Base-by-base conservation (phyloP, 1,140 invertebrate species). In the Sipha flava region DNA sequence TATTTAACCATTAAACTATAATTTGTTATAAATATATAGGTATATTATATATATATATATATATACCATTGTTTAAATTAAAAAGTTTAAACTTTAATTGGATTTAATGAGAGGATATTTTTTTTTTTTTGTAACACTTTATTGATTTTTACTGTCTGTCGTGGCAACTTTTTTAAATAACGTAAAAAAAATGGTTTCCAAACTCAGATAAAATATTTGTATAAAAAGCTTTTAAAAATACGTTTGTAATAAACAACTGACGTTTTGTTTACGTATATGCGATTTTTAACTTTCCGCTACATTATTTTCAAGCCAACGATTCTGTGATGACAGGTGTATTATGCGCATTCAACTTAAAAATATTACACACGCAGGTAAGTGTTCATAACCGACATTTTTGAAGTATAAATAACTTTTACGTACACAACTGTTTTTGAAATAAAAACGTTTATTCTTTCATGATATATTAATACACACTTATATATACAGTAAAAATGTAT, bases 271-370 rank as follows among this genome's bases (percentile, higher is more conserved):
- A 70, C 37, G 62, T 40, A 23, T 43, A 16, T 40, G 18, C 40
- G 5, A 18, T 68, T 45, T 66, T 66, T 70, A 70, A 70, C 66
- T 47, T 70, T 70, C 66, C 66, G 18, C 66, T 29, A 47, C 66
- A 70, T 70, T 47, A 70, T 70, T 70, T 70, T 70, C 40, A 29
- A 70, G 43, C 23, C 16, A 26, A 26, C 18, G 23, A 23, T 47
- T 70, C 66, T 10, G 7, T 18, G 40, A 29, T 47, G 23, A 47
- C 66, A 70, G 66, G 66, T 70, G 66, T 47, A 47, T 47, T 66
- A 47, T 45, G 40, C 16, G 21, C 23, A 70, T 70, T 70, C n/a
- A 9, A 23, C 47, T 47, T 70, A 45, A 70, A 70, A 70, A 47
- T 70, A 70, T 70, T 70, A 47, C 66, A n/a, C 23, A 18, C 23